Percentiles rank a stretch among this genome's conserved stretches.
Conservation (phyloP, 2,113 vertebrate genomes). For the Gadus chalcogrammus region DNA sequence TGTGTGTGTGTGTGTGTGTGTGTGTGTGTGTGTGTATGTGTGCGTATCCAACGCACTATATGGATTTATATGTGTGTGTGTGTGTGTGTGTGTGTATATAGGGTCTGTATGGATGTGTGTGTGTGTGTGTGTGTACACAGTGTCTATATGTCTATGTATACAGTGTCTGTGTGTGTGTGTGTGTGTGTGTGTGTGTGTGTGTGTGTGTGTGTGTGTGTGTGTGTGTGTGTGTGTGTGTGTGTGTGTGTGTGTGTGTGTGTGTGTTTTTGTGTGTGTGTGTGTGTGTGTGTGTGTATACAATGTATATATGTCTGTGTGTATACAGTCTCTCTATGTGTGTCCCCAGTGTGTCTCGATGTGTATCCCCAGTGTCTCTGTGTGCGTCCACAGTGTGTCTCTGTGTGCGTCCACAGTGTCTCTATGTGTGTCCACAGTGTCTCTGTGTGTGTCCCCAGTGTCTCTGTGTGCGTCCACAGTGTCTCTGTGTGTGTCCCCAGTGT, state of each 20-base stretch:
- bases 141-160: background rate
- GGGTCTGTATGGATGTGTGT: background rate
- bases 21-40: background rate
- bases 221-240: background rate
- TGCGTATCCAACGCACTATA: background rate
- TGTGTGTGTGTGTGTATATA: background rate
- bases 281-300: slow-evolving; percentile 2
- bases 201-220: slow-evolving; percentile 46
- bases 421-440: background rate
- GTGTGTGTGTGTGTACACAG: background rate
- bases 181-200: slow-evolving; percentile 53
- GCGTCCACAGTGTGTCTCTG: background rate
- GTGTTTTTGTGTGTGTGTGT: slow-evolving; percentile 71
- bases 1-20: background rate
- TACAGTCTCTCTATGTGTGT: background rate
- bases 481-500: background rate
- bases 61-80: background rate
- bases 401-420: background rate
- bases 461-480: background rate
- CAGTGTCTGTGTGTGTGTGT: slow-evolving; percentile 63
- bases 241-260: slow-evolving; percentile 64
- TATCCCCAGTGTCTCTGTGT: background rate
- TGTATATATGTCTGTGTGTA: background rate
- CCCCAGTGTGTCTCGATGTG: too few species aligned
- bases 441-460: background rate